A percentile compares a stretch with the other conserved stretches of the same genome.
phyloP scores from a whole-genome alignment of 2,888 invertebrate species.

The Amiota minor region DNA sequence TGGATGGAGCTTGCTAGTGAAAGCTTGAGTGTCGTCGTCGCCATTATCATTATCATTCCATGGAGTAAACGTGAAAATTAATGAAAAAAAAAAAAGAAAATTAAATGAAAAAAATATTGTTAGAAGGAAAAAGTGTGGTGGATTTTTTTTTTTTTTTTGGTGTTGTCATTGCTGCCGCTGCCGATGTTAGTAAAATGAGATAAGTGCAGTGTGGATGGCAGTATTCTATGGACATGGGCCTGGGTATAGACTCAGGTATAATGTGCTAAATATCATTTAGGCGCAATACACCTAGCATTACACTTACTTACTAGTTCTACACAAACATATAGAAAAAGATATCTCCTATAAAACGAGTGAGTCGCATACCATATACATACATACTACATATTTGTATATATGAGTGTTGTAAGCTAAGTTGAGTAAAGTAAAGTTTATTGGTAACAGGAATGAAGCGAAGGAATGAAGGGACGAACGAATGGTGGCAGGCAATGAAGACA shows the following conservation, averaged over 20 bases:
- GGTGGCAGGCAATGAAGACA: conserved; percentile 38
- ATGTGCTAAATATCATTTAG: conserved; percentile 35
- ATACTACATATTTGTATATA: conserved; percentile 1
- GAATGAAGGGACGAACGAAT: not conserved
- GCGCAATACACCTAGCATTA: not conserved
- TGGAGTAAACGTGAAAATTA: conserved; percentile 26
- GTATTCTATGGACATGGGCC: not conserved
- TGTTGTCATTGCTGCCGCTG: no score
- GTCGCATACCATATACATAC: not conserved
- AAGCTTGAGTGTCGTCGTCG: not conserved
- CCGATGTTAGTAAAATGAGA: conserved; percentile 16
- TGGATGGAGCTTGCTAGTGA: not conserved
- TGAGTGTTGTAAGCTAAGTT: conserved; percentile 19
- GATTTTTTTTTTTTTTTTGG: conserved; percentile 13
- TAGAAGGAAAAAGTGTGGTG: not conserved
- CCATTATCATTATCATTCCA: conserved; percentile 22
- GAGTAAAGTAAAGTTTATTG: not conserved
- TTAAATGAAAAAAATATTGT: not conserved
- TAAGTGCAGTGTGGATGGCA: conserved; percentile 3
- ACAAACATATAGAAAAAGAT: conserved; percentile 15
- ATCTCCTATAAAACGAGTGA: not conserved
- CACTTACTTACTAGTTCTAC: not conserved
- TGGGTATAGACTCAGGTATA: not conserved
- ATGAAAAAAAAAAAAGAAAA: conserved; percentile 16
- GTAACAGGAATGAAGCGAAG: no score